Base-by-base conservation (phyloP, 2,113 vertebrate species). In the Fregata magnificens region DNA sequence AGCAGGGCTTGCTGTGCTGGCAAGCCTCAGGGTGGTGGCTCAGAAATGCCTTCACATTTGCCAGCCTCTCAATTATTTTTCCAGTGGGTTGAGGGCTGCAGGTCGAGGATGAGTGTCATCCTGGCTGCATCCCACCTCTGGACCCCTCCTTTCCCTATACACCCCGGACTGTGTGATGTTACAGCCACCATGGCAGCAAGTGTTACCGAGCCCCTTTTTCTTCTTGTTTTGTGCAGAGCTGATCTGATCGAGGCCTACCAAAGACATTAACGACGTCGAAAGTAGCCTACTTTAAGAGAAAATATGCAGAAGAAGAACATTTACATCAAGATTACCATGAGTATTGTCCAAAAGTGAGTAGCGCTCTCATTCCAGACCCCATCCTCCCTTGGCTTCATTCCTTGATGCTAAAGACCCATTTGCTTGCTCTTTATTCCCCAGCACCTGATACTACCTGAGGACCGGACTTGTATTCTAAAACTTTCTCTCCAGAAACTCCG, bases 281-380 rank as follows among this genome's bases (percentile, higher is more conserved):
- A 99, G 99, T 99, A 98, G 99, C 99, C 88, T 99, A 99, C 97
- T 99, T 99, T 98, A 99, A 99, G 99, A 99, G 99, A 97, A 99
- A 99, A 98, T 99, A 99, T 99, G 99, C 99, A 99, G 99, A 99
- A 99, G 99, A 99, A 98, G 99, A 99, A 99, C 99, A 99, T 99
- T 96, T 99, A 98, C 99, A 99, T 97, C 98, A 99, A 98, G 98
- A 98, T 98, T 99, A 98, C 98, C 99, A 98, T 97, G 99, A 99
- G 98, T 99, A 99, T 99, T 99, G 99, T 99, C 99, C 99, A 99
- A 99, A 99, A 99, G 99, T 99, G 98, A 96, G 98, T 97, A 89
- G 24, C 19, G 4, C 53, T 38, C 78, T 86, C 49, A 1, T 67
- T 63, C 55, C 72, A 77, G 11, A 71, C 28, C 55, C 44, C 13